Evolutionary conservation across 2,797 vertebrate species (phyloP).

Genomic region (Calcarius lapponicus): DNA sequence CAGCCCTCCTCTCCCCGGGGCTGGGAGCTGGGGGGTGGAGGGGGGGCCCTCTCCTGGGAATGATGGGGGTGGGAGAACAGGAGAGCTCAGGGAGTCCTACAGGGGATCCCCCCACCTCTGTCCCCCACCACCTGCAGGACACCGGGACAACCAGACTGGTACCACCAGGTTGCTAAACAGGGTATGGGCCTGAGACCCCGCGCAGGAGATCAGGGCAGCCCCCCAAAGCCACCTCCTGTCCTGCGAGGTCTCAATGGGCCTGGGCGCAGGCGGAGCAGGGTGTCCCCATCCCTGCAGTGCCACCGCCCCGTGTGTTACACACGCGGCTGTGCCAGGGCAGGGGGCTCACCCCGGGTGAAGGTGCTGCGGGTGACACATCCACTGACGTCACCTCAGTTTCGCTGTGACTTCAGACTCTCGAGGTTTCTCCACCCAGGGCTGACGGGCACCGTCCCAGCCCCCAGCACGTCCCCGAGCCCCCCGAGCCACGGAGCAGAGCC

Average conservation of each 20-base stretch:
- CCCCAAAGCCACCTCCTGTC: neutral
- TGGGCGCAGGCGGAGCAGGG: neutral
- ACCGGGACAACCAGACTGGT: neutral
- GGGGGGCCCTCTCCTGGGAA: neutral
- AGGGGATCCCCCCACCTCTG: no score
- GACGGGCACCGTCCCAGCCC: accelerated
- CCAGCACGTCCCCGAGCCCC: accelerated
- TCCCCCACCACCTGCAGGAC: accelerated
- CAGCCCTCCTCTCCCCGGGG: neutral
- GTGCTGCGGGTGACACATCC: neutral
- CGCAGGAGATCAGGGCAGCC: neutral
- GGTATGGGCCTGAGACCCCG: neutral
- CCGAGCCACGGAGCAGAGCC: neutral
- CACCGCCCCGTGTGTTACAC: neutral
- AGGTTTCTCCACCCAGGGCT: neutral
- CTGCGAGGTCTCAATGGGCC: accelerated
- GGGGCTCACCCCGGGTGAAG: neutral
- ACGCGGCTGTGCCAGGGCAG: accelerated
- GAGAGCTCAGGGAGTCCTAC: neutral
- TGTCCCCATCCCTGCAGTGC: neutral
- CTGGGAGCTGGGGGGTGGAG: neutral
- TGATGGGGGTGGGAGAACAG: neutral
- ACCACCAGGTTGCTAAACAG: neutral
- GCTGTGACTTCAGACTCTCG: neutral
- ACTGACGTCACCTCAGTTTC: conserved; percentile 48